Evolutionary conservation across 2,797 vertebrate genomes (phyloP), one percentile per base, ranked within the genome.

Genomic region (Neomorphus geoffroyi): DNA sequence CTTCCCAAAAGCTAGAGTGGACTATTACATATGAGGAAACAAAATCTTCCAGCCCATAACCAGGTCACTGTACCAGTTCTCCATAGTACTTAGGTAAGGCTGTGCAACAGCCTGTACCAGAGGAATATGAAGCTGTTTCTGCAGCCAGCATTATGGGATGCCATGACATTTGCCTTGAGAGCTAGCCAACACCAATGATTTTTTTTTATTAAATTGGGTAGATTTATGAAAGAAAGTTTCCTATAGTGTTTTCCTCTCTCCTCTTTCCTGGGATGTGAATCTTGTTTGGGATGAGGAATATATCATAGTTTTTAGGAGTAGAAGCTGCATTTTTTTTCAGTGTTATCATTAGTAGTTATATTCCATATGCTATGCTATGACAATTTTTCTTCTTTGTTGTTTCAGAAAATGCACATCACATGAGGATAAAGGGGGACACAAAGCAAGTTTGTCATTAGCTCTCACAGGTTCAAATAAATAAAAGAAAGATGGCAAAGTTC

Each of bases 141-240:
- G 39, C 21, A 72, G 89, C 23, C 10, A 7, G 72, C 41, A 65
- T 80, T 88, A 80, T 10, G 54, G 67, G 78, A 88, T 70, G 64
- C 46, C 53, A 35, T 46, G 90, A 81, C 14, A 11, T 94, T 92
- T 93, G 48, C 75, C 75, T 94, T 94, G 85, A 92, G 35, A 77
- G 30, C 46, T 70, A 92, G 81, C 83, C 92, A 94, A 94, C 48
- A 80, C 46, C 56, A 74, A 80, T 11, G 35, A 50, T 48, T 48
- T 89, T 94, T 96, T 96, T 92, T 78, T 24, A 95, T 90, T 86
- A 92, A 95, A 93, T 2, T 9, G 93, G 86, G 51, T 17, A 91
- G 58, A 94, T 84, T 84, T 91, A 91, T 6, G 6, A 86, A 90
- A 83, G 13, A 50, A 81, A 35, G n/a, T 39, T 89, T 95, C 90